These are phyloP conservation scores for Zaprionus africanus DNA, from an alignment of 1,140 invertebrate species.

Conservation along the genomic window DNA sequence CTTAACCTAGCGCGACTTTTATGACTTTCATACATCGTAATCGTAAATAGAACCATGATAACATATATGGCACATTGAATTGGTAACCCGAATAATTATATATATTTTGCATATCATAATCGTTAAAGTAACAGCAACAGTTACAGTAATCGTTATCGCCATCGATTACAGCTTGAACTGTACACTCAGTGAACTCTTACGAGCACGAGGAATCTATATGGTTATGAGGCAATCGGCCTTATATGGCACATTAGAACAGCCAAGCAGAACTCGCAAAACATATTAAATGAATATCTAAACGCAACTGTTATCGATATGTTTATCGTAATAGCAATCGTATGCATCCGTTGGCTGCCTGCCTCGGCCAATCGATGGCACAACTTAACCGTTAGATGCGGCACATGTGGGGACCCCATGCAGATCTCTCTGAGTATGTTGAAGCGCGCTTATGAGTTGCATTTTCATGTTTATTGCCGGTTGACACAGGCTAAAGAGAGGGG, in stretches of 20 bases:
- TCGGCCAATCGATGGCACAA: not conserved
- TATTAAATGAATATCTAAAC: not conserved
- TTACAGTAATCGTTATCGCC: not conserved
- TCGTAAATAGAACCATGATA: too few relatives aligned
- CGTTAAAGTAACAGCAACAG: not conserved
- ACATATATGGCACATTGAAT: too few relatives aligned
- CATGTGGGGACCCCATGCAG: not conserved
- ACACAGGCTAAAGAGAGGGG: not conserved
- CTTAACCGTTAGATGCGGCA: not conserved
- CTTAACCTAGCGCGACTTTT: too few relatives aligned
- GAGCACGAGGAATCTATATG: not conserved
- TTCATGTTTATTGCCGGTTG: slow-evolving; percentile 2
- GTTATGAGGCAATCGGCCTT: not conserved
- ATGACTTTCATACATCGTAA: too few relatives aligned
- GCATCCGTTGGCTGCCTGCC: not conserved
- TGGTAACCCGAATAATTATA: too few relatives aligned
- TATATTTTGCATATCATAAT: too few relatives aligned
- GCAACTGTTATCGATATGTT: not conserved
- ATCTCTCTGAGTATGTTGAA: not conserved
- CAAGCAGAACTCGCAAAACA: not conserved
- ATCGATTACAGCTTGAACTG: not conserved
- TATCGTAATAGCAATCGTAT: not conserved
- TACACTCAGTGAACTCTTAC: not conserved
- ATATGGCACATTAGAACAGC: not conserved
- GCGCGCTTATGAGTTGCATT: not conserved